phyloP scores from a whole-genome alignment of 2,888 invertebrate genomes.

The Drosophila pegasa region DNA sequence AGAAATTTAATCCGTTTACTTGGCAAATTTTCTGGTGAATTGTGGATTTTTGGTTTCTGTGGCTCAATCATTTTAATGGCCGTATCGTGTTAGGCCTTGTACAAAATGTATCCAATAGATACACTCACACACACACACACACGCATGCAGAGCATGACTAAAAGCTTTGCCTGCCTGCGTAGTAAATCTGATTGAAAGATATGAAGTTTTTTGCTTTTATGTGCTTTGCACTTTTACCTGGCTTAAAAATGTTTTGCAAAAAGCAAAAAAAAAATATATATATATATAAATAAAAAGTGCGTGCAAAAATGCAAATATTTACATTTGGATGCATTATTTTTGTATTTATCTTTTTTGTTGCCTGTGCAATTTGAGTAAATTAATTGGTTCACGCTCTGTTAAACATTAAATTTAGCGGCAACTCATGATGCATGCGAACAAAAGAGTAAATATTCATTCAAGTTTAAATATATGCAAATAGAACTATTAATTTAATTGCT shows the following conservation, averaged over 20 bases:
- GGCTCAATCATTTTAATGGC: slow-evolving; percentile 76
- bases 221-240: slow-evolving; percentile 10
- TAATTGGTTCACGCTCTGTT: slow-evolving; percentile 36
- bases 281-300: slow-evolving; percentile 2
- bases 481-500: slow-evolving; percentile 4
- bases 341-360: slow-evolving; percentile 8
- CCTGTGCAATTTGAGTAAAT: slow-evolving; percentile 26
- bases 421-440: slow-evolving; percentile 3
- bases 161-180: slow-evolving; percentile 22
- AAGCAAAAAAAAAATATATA: no score
- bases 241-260: slow-evolving; percentile 10
- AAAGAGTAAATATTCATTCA: slow-evolving; percentile 22
- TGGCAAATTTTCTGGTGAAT: slow-evolving; percentile 49
- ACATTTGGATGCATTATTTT: slow-evolving; percentile 9
- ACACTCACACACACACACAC: slow-evolving; percentile 7
- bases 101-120: slow-evolving; percentile 44
- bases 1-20: slow-evolving; percentile 76
- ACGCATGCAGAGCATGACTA: neutral
- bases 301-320: slow-evolving; percentile 28
- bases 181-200: slow-evolving; percentile 30
- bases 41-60: slow-evolving; percentile 68
- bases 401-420: slow-evolving; percentile 30
- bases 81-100: slow-evolving; percentile 68
- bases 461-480: slow-evolving; percentile 21
- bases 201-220: slow-evolving; percentile 1